Evolutionary conservation across 2,113 vertebrate genomes (phyloP).

Genomic region (Myrmecophaga tridactyla): DNA sequence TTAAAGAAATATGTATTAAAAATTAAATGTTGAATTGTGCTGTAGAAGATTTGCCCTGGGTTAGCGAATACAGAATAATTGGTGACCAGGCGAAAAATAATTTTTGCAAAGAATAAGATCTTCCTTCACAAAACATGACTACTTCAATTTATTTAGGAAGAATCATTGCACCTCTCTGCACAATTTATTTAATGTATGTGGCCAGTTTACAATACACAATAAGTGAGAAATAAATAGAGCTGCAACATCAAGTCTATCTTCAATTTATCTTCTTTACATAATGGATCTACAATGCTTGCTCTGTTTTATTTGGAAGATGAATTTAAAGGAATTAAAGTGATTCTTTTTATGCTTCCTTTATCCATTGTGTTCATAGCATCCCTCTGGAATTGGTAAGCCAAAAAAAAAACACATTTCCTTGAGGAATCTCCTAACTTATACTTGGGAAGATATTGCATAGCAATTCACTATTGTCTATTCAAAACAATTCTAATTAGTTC

Average conservation of each 20-base stretch:
- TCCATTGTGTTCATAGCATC: neutral
- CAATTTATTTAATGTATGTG: neutral
- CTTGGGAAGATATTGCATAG: neutral
- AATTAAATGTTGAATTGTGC: neutral
- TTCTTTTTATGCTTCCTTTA: neutral
- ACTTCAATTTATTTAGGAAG: neutral
- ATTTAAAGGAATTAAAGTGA: neutral
- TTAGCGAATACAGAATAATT: neutral
- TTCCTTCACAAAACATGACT: neutral
- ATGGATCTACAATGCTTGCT: neutral
- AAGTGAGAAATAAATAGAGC: neutral
- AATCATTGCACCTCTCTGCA: neutral
- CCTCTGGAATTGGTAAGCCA: neutral
- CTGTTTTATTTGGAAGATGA: neutral
- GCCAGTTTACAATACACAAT: neutral
- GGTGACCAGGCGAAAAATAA: neutral
- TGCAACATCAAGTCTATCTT: neutral
- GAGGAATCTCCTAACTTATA: neutral
- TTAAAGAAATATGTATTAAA: neutral
- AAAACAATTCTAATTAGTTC: constrained; percentile 51
- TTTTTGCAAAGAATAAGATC: neutral
- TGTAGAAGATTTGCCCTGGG: neutral
- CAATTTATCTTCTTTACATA: neutral
- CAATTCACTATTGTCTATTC: neutral
- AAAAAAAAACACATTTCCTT: neutral